These are phyloP conservation scores for Rhinoraja longicauda DNA, from an alignment of 2,797 vertebrate species.

Conservation along the genomic window DNA sequence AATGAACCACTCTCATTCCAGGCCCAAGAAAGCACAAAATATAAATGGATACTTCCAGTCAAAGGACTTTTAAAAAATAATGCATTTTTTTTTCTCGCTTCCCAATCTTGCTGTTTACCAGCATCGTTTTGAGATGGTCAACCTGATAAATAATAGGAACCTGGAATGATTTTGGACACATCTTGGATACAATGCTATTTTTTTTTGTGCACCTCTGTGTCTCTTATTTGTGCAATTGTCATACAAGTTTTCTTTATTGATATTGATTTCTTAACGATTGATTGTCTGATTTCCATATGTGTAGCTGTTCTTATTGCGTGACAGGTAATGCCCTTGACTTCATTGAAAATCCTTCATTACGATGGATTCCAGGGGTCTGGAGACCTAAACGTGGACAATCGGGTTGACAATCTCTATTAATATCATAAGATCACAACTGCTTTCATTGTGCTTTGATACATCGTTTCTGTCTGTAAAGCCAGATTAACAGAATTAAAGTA, in stretches of 20 bases:
- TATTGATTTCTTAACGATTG: neutral
- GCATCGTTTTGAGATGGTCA: neutral
- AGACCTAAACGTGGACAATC: neutral
- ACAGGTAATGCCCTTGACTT: neutral
- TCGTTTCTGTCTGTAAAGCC: neutral
- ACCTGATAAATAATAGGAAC: neutral
- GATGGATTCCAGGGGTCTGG: neutral
- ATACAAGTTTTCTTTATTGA: neutral
- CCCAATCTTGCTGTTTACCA: neutral
- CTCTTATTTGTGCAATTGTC: neutral
- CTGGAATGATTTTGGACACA: neutral
- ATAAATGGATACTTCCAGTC: neutral
- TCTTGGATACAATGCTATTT: neutral
- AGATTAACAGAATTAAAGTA: neutral
- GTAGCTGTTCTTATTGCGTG: neutral
- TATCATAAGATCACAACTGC: too few species aligned
- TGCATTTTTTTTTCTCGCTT: neutral
- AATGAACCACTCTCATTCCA: too few species aligned
- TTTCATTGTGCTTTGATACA: neutral
- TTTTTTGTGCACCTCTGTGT: too few species aligned
- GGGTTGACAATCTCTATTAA: too few species aligned
- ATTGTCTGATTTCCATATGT: neutral
- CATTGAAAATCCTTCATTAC: neutral
- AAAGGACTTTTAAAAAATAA: too few species aligned
- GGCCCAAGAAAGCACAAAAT: too few species aligned